Conservation (phyloP, 2,797 vertebrate species). For the Telmatherina bonti region DNA sequence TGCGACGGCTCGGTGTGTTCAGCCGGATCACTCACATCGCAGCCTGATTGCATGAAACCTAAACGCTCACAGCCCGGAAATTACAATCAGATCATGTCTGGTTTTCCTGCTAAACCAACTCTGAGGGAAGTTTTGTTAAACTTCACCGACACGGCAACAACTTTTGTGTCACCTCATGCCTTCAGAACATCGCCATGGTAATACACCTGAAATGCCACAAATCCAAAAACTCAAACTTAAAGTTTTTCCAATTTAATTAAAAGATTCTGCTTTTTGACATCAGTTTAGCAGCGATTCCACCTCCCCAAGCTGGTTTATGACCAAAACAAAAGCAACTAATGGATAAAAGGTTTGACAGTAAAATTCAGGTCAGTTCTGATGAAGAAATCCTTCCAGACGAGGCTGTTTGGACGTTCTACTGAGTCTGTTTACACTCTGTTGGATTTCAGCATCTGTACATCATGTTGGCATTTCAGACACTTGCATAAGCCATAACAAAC, state of each 20-base stretch:
- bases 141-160: background rate
- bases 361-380: too few relatives aligned
- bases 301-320: too few relatives aligned
- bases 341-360: too few relatives aligned
- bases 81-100: constrained; percentile 7
- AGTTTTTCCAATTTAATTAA: too few relatives aligned
- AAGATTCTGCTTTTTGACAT: too few relatives aligned
- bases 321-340: too few relatives aligned
- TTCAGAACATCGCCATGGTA: background rate
- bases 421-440: background rate
- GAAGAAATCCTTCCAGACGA: too few relatives aligned
- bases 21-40: background rate
- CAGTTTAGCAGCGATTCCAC: too few relatives aligned
- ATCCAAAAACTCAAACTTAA: background rate
- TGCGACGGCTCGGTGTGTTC: too few relatives aligned
- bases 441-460: background rate
- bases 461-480: background rate
- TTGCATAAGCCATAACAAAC: background rate
- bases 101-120: background rate
- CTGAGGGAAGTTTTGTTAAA: background rate
- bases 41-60: constrained; percentile 18
- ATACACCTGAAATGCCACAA: background rate
- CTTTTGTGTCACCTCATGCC: too few relatives aligned
- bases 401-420: background rate
- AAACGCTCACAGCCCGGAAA: too few relatives aligned